phyloP scores from a whole-genome alignment of 1,140 invertebrate species.

The Scaptodrosophila lebanonensis region DNA sequence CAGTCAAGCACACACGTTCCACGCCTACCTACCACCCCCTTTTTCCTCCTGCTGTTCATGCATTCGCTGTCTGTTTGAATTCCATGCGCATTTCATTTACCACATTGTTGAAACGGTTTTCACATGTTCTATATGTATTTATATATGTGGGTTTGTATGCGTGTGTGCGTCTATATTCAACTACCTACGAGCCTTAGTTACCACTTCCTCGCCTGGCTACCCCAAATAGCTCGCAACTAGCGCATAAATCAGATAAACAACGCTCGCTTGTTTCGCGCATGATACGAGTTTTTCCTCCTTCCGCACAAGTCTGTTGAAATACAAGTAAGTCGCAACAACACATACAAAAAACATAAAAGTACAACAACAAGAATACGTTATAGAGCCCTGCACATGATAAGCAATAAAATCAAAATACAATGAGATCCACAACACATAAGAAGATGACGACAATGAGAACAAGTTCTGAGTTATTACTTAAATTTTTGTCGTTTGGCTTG shows the following conservation, averaged over 20 bases:
- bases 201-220: background rate
- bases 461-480: constrained; percentile 58
- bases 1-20: too few relatives aligned
- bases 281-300: constrained; percentile 68
- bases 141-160: too few relatives aligned
- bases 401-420: constrained; percentile 50
- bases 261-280: constrained; percentile 66
- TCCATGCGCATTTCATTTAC: constrained; percentile 66
- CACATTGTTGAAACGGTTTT: constrained; percentile 49
- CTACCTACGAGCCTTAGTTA: too few relatives aligned
- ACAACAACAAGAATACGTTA: constrained; percentile 1
- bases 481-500: constrained; percentile 58
- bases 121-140: constrained; percentile 29
- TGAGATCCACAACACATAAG: constrained; percentile 43
- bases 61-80: constrained; percentile 33
- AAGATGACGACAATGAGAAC: constrained; percentile 44
- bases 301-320: constrained; percentile 15
- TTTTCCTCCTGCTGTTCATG: constrained; percentile 6
- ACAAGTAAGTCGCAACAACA: constrained; percentile 4
- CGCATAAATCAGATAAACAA: constrained; percentile 70
- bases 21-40: background rate
- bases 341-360: constrained; percentile 18
- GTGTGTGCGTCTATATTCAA: too few relatives aligned
- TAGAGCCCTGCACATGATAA: constrained; percentile 51
- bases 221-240: constrained; percentile 10